Evolutionary conservation across 2,797 vertebrate species (phyloP).

Genomic region (Brachyalestes nurse): DNA sequence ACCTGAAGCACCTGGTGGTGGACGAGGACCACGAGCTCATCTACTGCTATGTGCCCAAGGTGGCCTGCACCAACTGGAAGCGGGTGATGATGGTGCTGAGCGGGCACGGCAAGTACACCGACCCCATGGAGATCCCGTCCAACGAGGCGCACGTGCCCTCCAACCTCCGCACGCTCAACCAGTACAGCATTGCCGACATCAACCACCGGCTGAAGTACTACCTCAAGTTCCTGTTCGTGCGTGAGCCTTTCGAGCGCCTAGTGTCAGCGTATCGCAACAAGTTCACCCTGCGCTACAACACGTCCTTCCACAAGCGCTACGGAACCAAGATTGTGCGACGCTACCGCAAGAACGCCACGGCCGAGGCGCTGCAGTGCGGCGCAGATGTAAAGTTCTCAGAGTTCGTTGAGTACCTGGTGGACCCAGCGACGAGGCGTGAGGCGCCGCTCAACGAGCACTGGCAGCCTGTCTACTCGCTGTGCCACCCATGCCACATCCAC

Average conservation of each 20-base stretch:
- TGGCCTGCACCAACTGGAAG: constrained; percentile 99
- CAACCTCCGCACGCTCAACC: constrained; percentile 95
- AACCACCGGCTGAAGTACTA: constrained; percentile 98
- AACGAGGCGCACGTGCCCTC: constrained; percentile 93
- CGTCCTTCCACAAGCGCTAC: constrained; percentile 95
- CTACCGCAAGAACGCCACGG: constrained; percentile 93
- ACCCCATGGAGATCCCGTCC: constrained; percentile 96
- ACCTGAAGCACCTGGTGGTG: constrained; percentile 96
- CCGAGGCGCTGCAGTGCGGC: constrained; percentile 88
- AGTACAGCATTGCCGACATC: constrained; percentile 97
- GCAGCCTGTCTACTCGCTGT: constrained; percentile 95
- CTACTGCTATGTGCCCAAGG: constrained; percentile 98
- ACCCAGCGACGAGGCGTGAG: constrained; percentile 91
- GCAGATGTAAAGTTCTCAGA: constrained; percentile 92
- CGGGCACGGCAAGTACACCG: constrained; percentile 90
- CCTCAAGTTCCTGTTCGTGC: constrained; percentile 97
- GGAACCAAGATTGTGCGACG: constrained; percentile 94
- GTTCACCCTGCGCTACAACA: constrained; percentile 98
- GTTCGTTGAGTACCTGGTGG: constrained; percentile 91
- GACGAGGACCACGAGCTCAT: constrained; percentile 96
- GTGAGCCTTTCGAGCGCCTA: constrained; percentile 95
- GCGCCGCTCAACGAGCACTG: constrained; percentile 98
- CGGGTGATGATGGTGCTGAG: constrained; percentile 98
- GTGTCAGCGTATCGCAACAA: constrained; percentile 98
- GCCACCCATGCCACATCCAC: constrained; percentile 97